phyloP scores from a whole-genome alignment of 1,140 invertebrate species.

The Heliconius congener region DNA sequence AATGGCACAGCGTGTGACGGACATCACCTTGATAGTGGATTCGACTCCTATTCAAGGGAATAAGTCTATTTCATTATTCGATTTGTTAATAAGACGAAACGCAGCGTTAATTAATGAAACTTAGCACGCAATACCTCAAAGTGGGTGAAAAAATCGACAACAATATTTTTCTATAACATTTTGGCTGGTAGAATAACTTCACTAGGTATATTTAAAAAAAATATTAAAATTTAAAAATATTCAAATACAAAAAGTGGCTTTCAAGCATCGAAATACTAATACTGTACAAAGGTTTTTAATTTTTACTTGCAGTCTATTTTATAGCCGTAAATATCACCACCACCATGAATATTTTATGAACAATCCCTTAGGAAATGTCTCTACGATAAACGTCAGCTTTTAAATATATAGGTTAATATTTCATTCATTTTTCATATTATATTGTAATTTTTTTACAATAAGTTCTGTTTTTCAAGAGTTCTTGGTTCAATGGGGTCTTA shows the following conservation, averaged over 20 bases:
- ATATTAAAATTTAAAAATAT: neutral
- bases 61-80: too few relatives aligned
- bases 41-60: too few relatives aligned
- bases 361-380: slow-evolving; percentile 30
- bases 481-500: neutral
- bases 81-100: too few relatives aligned
- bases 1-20: too few relatives aligned
- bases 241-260: neutral
- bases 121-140: too few relatives aligned
- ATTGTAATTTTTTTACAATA: neutral
- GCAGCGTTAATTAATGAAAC: too few relatives aligned
- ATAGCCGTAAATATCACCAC: slow-evolving; percentile 23
- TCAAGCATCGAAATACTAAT: neutral
- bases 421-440: neutral
- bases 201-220: too few relatives aligned
- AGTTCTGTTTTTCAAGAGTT: neutral
- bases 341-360: slow-evolving; percentile 32
- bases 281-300: neutral
- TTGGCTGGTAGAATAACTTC: too few relatives aligned
- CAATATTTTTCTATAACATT: too few relatives aligned
- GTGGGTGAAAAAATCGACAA: too few relatives aligned
- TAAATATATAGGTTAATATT: slow-evolving; percentile 23
- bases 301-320: slow-evolving; percentile 12
- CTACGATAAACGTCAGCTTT: slow-evolving; percentile 24
- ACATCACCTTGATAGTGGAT: too few relatives aligned